Percentiles rank a stretch among this genome's conserved stretches.
These are phyloP conservation scores for Melanostigma gelatinosum DNA, from an alignment of 2,113 vertebrate species.

Conservation along the genomic window DNA sequence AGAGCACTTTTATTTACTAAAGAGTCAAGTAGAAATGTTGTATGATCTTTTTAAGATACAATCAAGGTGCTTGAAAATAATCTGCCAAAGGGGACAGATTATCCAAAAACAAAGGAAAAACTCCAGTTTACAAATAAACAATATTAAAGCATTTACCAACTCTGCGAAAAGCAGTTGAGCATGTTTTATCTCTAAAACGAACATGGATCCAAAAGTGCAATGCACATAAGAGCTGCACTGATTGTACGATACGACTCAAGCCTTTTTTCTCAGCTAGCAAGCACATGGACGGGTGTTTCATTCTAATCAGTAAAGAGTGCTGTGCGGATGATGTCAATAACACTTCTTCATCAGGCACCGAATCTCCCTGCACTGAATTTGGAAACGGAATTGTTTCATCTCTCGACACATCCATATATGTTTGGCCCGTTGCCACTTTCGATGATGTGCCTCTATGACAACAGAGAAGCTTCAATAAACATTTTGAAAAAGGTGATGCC, in stretches of 20 bases:
- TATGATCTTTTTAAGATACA: conserved; percentile 12
- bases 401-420: conserved; percentile 8
- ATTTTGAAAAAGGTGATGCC: neutral
- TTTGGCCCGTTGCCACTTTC: neutral
- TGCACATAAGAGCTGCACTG: neutral
- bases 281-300: conserved; percentile 12
- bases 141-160: conserved; percentile 20
- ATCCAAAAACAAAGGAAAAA: conserved; percentile 12
- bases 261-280: neutral
- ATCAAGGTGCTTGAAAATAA: conserved; percentile 1
- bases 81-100: conserved; percentile 8
- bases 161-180: neutral
- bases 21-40: conserved; percentile 14
- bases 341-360: conserved; percentile 31
- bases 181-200: conserved; percentile 22
- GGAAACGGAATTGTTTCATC: conserved; percentile 20
- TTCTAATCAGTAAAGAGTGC: conserved; percentile 12
- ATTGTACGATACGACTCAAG: neutral
- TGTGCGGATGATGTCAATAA: conserved; percentile 7
- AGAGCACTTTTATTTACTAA: conserved; percentile 39
- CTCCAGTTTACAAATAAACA: conserved; percentile 7
- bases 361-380: conserved; percentile 13
- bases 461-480: conserved; percentile 10
- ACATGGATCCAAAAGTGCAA: conserved; percentile 12
- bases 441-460: neutral